Evolutionary conservation across 2,797 vertebrate species (phyloP).

Genomic region (Lindbergichthys nudifrons): DNA sequence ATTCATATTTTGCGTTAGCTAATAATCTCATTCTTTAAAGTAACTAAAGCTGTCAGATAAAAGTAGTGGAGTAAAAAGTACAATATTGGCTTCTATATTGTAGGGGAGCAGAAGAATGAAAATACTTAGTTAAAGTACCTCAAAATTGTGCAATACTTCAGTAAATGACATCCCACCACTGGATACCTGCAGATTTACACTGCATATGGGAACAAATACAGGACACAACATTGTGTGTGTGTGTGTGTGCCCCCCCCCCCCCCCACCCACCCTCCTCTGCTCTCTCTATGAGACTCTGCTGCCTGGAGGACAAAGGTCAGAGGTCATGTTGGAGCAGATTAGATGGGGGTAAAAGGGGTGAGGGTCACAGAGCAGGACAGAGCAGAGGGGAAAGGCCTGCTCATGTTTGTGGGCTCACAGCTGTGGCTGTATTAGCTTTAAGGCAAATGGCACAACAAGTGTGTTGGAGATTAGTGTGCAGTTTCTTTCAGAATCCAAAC

Average conservation of each 20-base stretch:
- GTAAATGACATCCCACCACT: too few relatives aligned
- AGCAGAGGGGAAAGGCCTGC: conserved; percentile 25
- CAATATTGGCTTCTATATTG: too few relatives aligned
- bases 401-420: conserved; percentile 21
- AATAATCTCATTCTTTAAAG: too few relatives aligned
- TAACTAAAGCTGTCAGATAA: too few relatives aligned
- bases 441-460: conserved; percentile 1
- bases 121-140: too few relatives aligned
- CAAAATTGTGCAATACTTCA: too few relatives aligned
- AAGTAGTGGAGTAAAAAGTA: too few relatives aligned
- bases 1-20: too few relatives aligned
- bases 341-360: conserved; percentile 41
- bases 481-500: too few relatives aligned
- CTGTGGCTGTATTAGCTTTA: background rate
- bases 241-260: background rate
- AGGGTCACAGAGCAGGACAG: conserved; percentile 35
- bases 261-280: background rate
- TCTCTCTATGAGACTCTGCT: conserved; percentile 45
- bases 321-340: conserved; percentile 61
- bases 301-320: conserved; percentile 54
- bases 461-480: background rate
- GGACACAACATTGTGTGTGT: background rate
- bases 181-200: background rate
- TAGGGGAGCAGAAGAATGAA: too few relatives aligned
- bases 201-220: background rate